Percentiles rank a stretch among this genome's conserved stretches.
Conservation (phyloP, 2,888 invertebrate species). For the Amaurobius ferox region DNA sequence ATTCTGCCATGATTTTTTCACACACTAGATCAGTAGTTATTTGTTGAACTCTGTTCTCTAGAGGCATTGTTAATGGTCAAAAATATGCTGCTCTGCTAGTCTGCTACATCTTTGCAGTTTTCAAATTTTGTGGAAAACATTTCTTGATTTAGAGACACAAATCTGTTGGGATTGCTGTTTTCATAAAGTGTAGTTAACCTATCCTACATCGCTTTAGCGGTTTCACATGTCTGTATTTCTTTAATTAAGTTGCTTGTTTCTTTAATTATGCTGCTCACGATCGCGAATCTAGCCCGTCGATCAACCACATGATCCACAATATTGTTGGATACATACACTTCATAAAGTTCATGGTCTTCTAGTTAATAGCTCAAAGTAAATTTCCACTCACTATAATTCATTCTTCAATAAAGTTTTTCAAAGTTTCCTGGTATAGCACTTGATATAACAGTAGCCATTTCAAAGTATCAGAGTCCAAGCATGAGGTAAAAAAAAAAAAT, state of each 20-base stretch:
- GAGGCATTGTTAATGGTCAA: neutral
- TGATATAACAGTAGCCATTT: too few relatives aligned
- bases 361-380: neutral
- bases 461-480: too few relatives aligned
- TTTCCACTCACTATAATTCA: too few relatives aligned
- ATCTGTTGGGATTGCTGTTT: neutral
- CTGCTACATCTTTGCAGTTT: neutral
- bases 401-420: too few relatives aligned
- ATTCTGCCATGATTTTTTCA: too few relatives aligned
- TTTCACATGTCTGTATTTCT: constrained; percentile 4
- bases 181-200: neutral
- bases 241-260: neutral
- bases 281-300: neutral
- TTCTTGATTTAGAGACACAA: neutral
- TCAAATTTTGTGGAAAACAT: neutral
- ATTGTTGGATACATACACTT: neutral
- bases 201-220: neutral
- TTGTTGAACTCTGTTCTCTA: constrained; percentile 14
- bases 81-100: too few relatives aligned
- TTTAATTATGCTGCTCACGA: neutral
- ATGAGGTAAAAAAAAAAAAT: too few relatives aligned
- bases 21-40: neutral
- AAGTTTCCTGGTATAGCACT: too few relatives aligned
- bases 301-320: neutral
- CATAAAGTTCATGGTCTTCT: neutral